Conservation (phyloP, 1,140 invertebrate genomes). For the Leptonema lineaticorne region DNA sequence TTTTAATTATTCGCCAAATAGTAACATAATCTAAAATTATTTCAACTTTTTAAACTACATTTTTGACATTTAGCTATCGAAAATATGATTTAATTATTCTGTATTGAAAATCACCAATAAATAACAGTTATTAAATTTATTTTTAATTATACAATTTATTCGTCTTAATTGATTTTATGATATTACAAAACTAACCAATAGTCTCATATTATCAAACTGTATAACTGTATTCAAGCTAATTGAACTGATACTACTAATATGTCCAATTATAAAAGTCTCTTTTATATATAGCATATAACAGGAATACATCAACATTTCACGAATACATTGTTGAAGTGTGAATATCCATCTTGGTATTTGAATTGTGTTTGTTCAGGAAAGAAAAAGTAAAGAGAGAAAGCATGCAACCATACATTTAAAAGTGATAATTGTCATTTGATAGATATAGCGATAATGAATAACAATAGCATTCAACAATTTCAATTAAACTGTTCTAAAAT, state of each 20-base stretch:
- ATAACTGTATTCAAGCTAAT: not conserved
- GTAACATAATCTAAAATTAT: too few species aligned
- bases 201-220: not conserved
- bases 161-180: too few species aligned
- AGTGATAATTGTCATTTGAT: not conserved
- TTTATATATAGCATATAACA: constrained; percentile 5
- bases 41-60: too few species aligned
- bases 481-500: not conserved
- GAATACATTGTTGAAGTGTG: not conserved
- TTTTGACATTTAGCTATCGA: too few species aligned
- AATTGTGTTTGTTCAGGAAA: not conserved
- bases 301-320: not conserved
- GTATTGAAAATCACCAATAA: too few species aligned
- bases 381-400: not conserved
- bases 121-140: too few species aligned
- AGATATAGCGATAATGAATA: too few species aligned
- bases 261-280: not conserved
- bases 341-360: not conserved
- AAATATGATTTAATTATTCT: too few species aligned
- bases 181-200: constrained; percentile 10
- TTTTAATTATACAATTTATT: too few species aligned
- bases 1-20: too few species aligned
- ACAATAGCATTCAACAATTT: not conserved
- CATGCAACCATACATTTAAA: not conserved
- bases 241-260: not conserved